Evolutionary conservation across 1,140 invertebrate genomes (phyloP), one percentile per base, ranked within the genome.

Genomic region (Pogonomyrmex barbatus): DNA sequence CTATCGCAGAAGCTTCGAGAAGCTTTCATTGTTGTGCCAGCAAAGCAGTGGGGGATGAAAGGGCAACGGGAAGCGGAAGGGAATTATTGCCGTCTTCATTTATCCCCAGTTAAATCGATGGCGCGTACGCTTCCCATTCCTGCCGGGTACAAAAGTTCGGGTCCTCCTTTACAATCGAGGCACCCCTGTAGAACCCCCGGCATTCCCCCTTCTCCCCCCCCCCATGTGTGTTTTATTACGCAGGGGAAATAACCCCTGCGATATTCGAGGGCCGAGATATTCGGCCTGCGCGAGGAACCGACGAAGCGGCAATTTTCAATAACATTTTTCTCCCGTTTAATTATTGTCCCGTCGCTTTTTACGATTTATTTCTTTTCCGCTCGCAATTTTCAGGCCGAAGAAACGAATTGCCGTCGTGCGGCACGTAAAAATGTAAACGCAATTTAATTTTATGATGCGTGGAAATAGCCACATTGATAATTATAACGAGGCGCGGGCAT

Each of bases 391-490:
- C 24, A 24, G 24, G 24, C 24, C 24, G 24, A 24, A 24, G 24
- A 24, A 24, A 10, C 4, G 58, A 36, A 24, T 81, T 30, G n/a
- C 24, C 24, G 24, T 24, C 9, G 14, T n/a, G 39, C 36, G 54
- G 3, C 24, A n/a, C 17, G 50, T 79, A 33, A 56, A 68, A 56
- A 67, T 30, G 14, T 70, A n/a, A 68, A 45, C 17, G 45, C 17
- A 17, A 14, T 58, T 4, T 68, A 68, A 50, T 62, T 83, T 60
- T 83, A 73, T 33, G 54, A 60, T 4, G 17, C 52, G 79, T 73
- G 68, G 10, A 83, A 83, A 83, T 83, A 83, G 68, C 68, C n/a
- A 14, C 52, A 47, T 60, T 17, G 79, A 45, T 81, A 81, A 70
- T 81, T 70, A 83, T 83, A 83, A 83, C 67, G 30, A 36, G 14